A percentile compares a stretch with the other conserved stretches of the same genome.
phyloP scores from a whole-genome alignment of 2,888 invertebrate species.

The Danaus chrysippus region DNA sequence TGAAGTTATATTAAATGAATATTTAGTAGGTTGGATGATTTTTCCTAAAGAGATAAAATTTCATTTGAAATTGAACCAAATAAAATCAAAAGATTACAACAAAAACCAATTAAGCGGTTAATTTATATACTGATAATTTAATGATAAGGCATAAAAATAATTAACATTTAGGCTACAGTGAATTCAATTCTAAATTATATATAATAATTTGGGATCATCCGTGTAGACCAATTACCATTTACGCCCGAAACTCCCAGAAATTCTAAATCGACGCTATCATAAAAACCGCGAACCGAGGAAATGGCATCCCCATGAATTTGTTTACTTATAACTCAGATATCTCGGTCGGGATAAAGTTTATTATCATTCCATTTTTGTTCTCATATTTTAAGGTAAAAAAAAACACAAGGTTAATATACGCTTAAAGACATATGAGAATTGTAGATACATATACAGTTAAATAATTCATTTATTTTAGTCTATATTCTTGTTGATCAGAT shows the following conservation, averaged over 20 bases:
- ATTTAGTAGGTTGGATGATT: too few species aligned
- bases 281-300: conserved; percentile 25
- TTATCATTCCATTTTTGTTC: not conserved
- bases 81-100: too few species aligned
- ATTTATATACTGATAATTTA: not conserved
- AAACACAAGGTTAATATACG: not conserved
- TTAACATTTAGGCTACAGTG: not conserved
- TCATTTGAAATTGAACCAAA: too few species aligned
- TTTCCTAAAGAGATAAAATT: too few species aligned
- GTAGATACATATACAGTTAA: too few species aligned
- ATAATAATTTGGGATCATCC: not conserved
- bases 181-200: not conserved
- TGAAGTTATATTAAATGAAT: too few species aligned
- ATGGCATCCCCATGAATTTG: conserved; percentile 27
- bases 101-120: too few species aligned
- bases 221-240: conserved; percentile 14
- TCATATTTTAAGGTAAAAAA: not conserved
- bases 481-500: too few species aligned
- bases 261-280: conserved; percentile 14
- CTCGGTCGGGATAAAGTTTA: conserved; percentile 2
- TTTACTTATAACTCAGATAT: conserved; percentile 27
- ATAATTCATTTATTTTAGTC: too few species aligned
- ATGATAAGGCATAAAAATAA: not conserved
- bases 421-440: too few species aligned
- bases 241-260: conserved; percentile 10